Evolutionary conservation across 2,888 invertebrate genomes (phyloP), one percentile per base, ranked within the genome.

Genomic region (Leucophenga maculata): DNA sequence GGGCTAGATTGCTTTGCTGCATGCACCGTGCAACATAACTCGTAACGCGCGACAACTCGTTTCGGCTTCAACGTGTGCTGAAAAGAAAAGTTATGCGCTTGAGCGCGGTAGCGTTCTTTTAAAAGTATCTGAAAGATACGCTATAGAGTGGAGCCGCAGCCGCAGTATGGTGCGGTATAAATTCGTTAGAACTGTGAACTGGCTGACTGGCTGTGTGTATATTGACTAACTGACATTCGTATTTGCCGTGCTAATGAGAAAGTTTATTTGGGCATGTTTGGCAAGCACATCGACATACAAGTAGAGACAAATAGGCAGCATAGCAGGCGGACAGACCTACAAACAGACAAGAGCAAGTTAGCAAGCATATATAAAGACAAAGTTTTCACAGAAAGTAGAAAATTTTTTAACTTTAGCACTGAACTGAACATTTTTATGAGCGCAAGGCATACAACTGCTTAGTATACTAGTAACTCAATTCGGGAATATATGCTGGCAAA

Each of bases 181-280:
- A 16, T 16, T 59, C 9, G 39, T 39, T 32, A 44, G 48, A 50
- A 46, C 26, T n/a, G n/a, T n/a, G n/a, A n/a, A n/a, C n/a, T 26
- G 57, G 26, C 16, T 65, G 39, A 39, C n/a, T n/a, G 22, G 18
- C 4, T 16, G 60, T 32, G 18, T 39, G 32, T 32, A 11, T 60
- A 31, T 60, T 26, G 31, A 11, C 50, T 52, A 57, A 50, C 50
- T 52, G 54, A 50, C 50, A 16, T 32, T n/a, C 55, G 22, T 60
- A n/a, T 54, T 65, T 65, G 50, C 11, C 16, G 48, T 50, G 66
- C 65, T 76, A 75, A 76, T 78, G 69, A 73, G 78, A 78, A 76
- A 77, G 76, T 76, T 78, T 68, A 74, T 66, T 71, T 68, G 65
- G 32, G 59, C 52, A 65, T 39, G 31, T 62, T 62, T 62, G 39